phyloP scores from a whole-genome alignment of 2,113 vertebrate species.

The Scolopax mira region DNA sequence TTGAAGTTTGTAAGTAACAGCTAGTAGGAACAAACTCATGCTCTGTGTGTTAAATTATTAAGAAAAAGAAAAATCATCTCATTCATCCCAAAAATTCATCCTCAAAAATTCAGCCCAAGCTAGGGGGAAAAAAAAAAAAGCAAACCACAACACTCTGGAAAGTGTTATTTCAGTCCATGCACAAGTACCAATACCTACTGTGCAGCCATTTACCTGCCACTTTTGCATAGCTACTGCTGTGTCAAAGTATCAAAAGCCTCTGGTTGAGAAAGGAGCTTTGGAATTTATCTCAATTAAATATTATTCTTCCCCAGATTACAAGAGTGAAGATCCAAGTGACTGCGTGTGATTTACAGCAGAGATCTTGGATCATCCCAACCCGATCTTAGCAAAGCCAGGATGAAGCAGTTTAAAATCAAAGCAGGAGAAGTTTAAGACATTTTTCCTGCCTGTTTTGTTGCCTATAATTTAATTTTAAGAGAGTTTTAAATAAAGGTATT shows the following conservation, averaged over 20 bases:
- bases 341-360: background rate
- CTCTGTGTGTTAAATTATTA: background rate
- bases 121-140: background rate
- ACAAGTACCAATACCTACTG: background rate
- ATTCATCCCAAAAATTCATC: too few relatives aligned
- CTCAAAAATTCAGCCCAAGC: background rate
- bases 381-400: background rate
- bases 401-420: background rate
- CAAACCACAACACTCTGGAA: background rate
- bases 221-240: background rate
- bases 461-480: background rate
- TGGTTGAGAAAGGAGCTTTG: background rate
- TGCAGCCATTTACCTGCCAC: background rate
- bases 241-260: background rate
- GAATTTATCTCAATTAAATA: background rate
- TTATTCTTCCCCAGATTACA: background rate
- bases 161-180: background rate
- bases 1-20: background rate
- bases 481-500: background rate
- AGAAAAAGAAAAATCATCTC: background rate
- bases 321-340: background rate
- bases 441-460: background rate
- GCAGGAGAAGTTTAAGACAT: background rate
- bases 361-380: background rate
- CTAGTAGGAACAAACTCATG: background rate